phyloP scores from a whole-genome alignment of 2,888 invertebrate genomes.

The Yponomeuta plumbellus region DNA sequence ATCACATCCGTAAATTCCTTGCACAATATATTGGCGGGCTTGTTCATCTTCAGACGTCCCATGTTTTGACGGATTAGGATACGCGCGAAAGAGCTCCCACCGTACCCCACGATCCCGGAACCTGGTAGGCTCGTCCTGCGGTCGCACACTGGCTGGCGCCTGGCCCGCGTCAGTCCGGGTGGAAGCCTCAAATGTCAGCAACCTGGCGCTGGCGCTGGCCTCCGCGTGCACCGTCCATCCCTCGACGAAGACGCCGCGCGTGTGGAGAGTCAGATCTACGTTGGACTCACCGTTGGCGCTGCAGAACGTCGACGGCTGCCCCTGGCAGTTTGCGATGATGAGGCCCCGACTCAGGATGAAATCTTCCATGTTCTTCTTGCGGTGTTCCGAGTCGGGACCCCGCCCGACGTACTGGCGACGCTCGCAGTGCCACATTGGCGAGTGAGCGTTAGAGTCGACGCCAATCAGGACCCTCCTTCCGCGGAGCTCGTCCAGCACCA shows the following conservation, averaged over 20 bases:
- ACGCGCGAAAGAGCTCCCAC: not conserved
- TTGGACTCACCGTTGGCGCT: slow-evolving; percentile 14
- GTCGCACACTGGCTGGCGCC: not conserved
- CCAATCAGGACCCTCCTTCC: slow-evolving; percentile 22
- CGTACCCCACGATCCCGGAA: slow-evolving; percentile 10
- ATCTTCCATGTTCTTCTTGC: slow-evolving; percentile 24
- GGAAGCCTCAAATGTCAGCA: slow-evolving; percentile 19
- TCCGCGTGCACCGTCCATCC: not conserved
- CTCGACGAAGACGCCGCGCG: not conserved
- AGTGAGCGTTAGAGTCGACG: slow-evolving; percentile 31
- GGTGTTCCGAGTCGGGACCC: slow-evolving; percentile 19
- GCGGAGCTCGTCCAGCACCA: slow-evolving; percentile 12
- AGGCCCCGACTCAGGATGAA: slow-evolving; percentile 22
- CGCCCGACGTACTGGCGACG: slow-evolving; percentile 21
- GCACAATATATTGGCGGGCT: not conserved
- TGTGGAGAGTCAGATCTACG: slow-evolving; percentile 9
- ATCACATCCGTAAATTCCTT: not conserved
- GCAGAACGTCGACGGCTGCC: slow-evolving; percentile 3
- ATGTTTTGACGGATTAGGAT: not conserved
- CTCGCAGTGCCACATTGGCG: slow-evolving; percentile 27
- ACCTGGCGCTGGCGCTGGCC: slow-evolving; percentile 26
- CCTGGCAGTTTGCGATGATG: slow-evolving; percentile 17
- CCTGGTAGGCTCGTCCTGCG: not conserved
- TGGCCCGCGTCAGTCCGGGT: not conserved
- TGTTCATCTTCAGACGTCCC: not conserved